Conservation (phyloP, 2,888 invertebrate genomes). For the Zele albiditarsus region DNA sequence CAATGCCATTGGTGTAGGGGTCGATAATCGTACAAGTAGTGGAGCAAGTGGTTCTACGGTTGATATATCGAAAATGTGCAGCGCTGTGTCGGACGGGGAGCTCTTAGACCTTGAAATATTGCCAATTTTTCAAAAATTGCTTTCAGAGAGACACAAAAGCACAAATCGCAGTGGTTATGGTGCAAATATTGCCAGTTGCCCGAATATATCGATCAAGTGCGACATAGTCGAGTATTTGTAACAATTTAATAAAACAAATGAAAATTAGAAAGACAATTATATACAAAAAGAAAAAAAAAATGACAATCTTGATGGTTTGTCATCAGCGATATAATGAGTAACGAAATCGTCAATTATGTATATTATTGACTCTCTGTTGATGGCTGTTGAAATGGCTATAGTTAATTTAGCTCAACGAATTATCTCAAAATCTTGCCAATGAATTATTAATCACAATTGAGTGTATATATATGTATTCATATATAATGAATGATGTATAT, state of each 20-base stretch:
- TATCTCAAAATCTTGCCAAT: slow-evolving; percentile 17
- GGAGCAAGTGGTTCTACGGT: slow-evolving; percentile 62
- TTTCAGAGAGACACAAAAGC: slow-evolving; percentile 85
- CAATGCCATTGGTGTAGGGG: slow-evolving; percentile 59
- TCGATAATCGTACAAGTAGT: slow-evolving; percentile 26
- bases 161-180: slow-evolving; percentile 81
- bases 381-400: slow-evolving; percentile 24
- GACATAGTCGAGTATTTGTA: slow-evolving; percentile 96
- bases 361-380: slow-evolving; percentile 36
- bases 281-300: neutral
- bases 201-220: slow-evolving; percentile 95
- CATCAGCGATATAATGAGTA: slow-evolving; percentile 36
- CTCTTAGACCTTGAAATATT: slow-evolving; percentile 89
- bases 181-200: slow-evolving; percentile 89
- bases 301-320: slow-evolving; percentile 25
- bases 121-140: slow-evolving; percentile 93
- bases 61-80: slow-evolving; percentile 76
- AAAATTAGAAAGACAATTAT: neutral
- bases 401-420: slow-evolving; percentile 21
- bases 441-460: slow-evolving; percentile 8
- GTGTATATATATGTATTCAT: neutral
- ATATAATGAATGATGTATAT: too few species aligned
- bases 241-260: slow-evolving; percentile 53
- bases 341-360: slow-evolving; percentile 52
- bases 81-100: slow-evolving; percentile 89